phyloP scores from a whole-genome alignment of 1,140 invertebrate species.

The Hermetia illucens region DNA sequence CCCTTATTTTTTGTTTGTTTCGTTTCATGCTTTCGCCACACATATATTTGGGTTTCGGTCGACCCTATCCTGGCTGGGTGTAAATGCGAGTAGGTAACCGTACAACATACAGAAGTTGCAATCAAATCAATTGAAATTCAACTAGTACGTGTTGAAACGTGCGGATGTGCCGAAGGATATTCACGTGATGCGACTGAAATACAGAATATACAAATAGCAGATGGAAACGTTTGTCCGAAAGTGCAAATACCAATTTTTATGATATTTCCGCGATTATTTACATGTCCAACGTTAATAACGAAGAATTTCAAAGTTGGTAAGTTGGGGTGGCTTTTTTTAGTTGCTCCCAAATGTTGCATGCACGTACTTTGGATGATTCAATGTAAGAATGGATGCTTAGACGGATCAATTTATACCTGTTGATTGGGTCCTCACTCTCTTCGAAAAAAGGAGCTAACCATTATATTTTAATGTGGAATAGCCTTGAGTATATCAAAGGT shows the following conservation, averaged over 20 bases:
- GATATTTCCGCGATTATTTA: slow-evolving; percentile 90
- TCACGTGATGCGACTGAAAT: slow-evolving; percentile 93
- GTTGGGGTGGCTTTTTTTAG: slow-evolving; percentile 12
- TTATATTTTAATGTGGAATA: neutral
- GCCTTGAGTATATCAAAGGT: neutral
- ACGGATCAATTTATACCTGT: no score
- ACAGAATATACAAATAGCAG: slow-evolving; percentile 94
- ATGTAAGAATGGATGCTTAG: no score
- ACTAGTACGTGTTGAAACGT: slow-evolving; percentile 87
- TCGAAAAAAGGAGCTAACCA: no score
- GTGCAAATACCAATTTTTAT: slow-evolving; percentile 85
- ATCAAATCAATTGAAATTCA: slow-evolving; percentile 93
- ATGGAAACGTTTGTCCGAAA: slow-evolving; percentile 73
- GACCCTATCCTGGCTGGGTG: no score
- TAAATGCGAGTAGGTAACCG: no score
- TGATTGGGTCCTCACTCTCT: neutral
- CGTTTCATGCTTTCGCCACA: neutral
- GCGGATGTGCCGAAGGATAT: slow-evolving; percentile 88
- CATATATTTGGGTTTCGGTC: slow-evolving; percentile 5
- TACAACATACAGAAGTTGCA: slow-evolving; percentile 59
- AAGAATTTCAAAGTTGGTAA: slow-evolving; percentile 93
- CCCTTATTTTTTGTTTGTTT: neutral
- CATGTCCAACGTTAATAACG: slow-evolving; percentile 81
- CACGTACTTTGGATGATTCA: no score
- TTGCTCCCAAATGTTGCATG: slow-evolving; percentile 1